phyloP scores from a whole-genome alignment of 1,140 invertebrate genomes.

The Eriocheir sinensis region DNA sequence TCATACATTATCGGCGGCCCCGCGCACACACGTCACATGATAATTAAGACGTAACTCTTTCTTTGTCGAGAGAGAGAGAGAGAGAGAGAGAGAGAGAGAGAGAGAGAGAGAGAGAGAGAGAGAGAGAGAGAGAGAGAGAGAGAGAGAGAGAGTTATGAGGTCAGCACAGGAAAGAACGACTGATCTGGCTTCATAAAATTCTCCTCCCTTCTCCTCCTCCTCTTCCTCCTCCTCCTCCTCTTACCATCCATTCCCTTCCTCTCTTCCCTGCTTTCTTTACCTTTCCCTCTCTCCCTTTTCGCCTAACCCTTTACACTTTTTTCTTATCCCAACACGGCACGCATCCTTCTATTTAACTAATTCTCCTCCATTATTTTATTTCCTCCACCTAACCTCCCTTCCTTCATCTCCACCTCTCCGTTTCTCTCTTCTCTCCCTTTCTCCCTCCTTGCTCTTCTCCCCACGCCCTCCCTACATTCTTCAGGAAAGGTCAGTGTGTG shows the following conservation, averaged over 20 bases:
- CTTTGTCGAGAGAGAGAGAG: too few species aligned
- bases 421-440: neutral
- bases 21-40: neutral
- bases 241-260: too few species aligned
- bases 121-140: conserved; percentile 12
- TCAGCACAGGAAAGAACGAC: neutral
- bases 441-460: neutral
- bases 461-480: neutral
- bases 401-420: neutral
- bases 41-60: conserved; percentile 3
- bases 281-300: too few species aligned
- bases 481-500: neutral
- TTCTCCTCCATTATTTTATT: too few species aligned
- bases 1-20: neutral
- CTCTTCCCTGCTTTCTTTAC: too few species aligned
- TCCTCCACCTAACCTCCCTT: too few species aligned
- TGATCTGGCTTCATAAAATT: neutral
- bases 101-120: conserved; percentile 21
- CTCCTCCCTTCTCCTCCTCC: neutral
- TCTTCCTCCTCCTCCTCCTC: neutral
- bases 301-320: too few species aligned
- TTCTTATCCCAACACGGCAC: too few species aligned
- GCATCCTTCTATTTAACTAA: too few species aligned
- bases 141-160: neutral
- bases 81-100: too few species aligned